Base-by-base conservation (phyloP, 2,797 vertebrate genomes). In the Xyrichtys novacula region DNA sequence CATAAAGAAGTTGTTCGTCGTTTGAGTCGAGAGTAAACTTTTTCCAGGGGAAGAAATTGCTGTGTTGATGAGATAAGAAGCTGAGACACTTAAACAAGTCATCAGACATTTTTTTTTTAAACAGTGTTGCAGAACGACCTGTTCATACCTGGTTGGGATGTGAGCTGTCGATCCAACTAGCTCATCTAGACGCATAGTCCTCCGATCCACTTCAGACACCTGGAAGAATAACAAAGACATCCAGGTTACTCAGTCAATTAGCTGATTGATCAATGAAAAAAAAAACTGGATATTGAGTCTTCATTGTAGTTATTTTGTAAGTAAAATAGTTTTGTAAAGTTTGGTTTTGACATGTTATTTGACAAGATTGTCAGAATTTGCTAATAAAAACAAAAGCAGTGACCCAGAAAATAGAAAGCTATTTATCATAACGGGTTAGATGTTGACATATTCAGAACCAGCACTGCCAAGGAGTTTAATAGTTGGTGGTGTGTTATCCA, bases 21-120 rank as follows among this genome's bases (percentile, higher is more conserved):
- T 63, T 60, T 62, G 6, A 81, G 62, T 44, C 20, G 38, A 72
- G 46, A 62, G 47, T 77, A 69, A 78, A 88, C 74, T 85, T 89
- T 79, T 65, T 31, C 20, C 1, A 19, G 8, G 32, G 34, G 19
- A 65, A 58, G 31, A 50, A 34, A 36, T 3, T 25, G 22, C 25
- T 12, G 60, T 43, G 23, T 56, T 71, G 50, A 67, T 71, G 20
- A 65, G 53, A n/a, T 66, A 22, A 9, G 10, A 64, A 59, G 19
- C 32, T 48, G 15, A 52, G 17, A 29, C 26, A 46, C 17, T 39
- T 5, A 49, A 48, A 36, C 59, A 14, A 26, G 15, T 49, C 9
- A 32, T 42, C 25, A 70, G 5, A 48, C 48, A 5, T 32, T 9
- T 40, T 17, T 1, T 17, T 16, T 17, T n/a, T n/a, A n/a, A n/a